phyloP scores from a whole-genome alignment of 1,140 invertebrate genomes.

The Portunus trituberculatus region DNA sequence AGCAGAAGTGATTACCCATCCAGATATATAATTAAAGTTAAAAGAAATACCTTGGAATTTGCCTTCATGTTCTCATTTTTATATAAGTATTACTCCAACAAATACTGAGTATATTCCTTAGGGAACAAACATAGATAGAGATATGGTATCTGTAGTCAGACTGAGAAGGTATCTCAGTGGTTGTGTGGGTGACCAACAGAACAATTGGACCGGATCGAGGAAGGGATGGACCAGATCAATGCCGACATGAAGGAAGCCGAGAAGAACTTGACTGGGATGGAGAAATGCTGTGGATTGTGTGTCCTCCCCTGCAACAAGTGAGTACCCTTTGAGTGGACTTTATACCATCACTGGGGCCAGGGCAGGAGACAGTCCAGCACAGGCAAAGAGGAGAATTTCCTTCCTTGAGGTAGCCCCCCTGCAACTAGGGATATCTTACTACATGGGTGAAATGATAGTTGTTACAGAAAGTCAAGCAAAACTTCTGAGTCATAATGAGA shows the following conservation, averaged over 20 bases:
- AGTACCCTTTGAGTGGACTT: conserved; percentile 59
- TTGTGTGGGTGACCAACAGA: conserved; percentile 84
- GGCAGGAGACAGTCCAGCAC: not conserved
- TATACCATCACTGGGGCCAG: not conserved
- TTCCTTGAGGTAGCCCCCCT: not conserved
- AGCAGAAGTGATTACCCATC: no score
- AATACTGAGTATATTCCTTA: no score
- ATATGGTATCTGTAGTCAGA: no score
- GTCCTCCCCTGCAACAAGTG: conserved; percentile 99
- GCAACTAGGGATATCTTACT: not conserved
- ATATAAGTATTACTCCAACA: no score
- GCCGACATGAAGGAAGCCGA: conserved; percentile 99
- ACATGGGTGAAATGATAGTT: not conserved
- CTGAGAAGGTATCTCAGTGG: no score
- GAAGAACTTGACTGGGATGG: conserved; percentile 99
- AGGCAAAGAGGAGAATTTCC: not conserved
- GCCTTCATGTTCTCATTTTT: no score
- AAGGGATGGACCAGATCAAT: conserved; percentile 99
- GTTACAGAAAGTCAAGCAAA: no score
- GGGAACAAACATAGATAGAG: no score
- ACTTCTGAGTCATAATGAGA: no score
- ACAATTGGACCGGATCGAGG: conserved; percentile 99
- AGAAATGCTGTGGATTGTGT: conserved; percentile 99
- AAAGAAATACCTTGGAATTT: no score
- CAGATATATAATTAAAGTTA: no score